These are phyloP conservation scores for Carposina sasakii DNA, from an alignment of 1,140 invertebrate species.

Conservation along the genomic window DNA sequence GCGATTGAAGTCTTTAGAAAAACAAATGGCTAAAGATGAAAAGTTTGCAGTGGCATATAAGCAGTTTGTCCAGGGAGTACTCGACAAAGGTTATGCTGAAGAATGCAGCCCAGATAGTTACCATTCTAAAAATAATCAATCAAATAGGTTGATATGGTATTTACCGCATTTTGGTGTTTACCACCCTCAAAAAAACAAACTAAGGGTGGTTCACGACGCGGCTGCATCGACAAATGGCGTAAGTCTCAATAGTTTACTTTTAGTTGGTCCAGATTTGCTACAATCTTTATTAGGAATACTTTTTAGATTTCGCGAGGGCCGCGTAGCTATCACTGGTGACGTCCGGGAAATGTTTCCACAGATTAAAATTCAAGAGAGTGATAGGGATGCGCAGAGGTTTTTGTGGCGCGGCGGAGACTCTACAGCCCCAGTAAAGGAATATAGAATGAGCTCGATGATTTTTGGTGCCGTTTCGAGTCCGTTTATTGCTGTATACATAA, in stretches of 20 bases:
- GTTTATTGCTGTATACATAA: constrained; percentile 8
- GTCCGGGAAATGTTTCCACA: not conserved
- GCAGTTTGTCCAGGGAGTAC: not conserved
- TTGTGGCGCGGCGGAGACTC: constrained; percentile 20
- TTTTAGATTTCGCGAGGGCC: not conserved
- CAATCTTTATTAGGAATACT: constrained; percentile 22
- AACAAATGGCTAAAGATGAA: not conserved
- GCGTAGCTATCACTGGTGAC: not conserved
- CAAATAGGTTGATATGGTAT: not conserved
- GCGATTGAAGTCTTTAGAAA: constrained; percentile 1
- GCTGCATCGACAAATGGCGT: not conserved
- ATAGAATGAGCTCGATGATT: constrained; percentile 23
- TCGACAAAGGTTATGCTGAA: constrained; percentile 10
- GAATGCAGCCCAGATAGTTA: not conserved
- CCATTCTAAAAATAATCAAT: not conserved
- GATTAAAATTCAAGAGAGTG: not conserved
- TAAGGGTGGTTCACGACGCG: constrained; percentile 9
- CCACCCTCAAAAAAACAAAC: constrained; percentile 11
- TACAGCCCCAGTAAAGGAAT: constrained; percentile 9
- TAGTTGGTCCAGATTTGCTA: constrained; percentile 31
- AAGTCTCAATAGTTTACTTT: constrained; percentile 25
- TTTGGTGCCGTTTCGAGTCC: constrained; percentile 32
- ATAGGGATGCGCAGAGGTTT: constrained; percentile 18
- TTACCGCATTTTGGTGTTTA: constrained; percentile 13
- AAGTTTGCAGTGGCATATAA: not conserved